Evolutionary conservation across 2,888 invertebrate genomes (phyloP).

Genomic region (Callyntrura sp.): DNA sequence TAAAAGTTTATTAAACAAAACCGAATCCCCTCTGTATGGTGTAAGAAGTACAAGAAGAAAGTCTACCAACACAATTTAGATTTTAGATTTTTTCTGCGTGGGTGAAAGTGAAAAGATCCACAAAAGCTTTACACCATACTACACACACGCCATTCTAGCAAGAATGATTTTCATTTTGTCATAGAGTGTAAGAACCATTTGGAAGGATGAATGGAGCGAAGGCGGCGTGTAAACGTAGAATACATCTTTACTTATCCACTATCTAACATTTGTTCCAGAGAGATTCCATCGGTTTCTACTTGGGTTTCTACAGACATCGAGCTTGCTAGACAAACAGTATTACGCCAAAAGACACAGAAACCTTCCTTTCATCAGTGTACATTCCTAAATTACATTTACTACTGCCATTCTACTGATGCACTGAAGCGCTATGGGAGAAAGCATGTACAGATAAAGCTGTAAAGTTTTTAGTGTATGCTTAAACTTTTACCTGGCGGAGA

Average conservation of each 20-base stretch:
- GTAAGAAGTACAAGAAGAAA: background rate
- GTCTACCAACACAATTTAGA: background rate
- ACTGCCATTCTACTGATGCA: no score
- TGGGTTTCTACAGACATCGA: no score
- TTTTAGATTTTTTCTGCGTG: background rate
- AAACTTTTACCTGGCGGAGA: no score
- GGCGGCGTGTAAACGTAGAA: background rate
- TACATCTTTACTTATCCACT: background rate
- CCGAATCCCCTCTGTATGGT: background rate
- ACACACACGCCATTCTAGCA: background rate
- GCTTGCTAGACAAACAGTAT: no score
- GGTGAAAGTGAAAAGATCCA: constrained; percentile 14
- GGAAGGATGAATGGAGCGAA: constrained; percentile 3
- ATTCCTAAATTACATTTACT: no score
- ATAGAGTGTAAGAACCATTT: background rate
- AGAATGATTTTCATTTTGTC: background rate
- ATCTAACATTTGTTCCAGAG: background rate
- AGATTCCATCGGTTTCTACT: no score
- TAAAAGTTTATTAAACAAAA: constrained; percentile 13
- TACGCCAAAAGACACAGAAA: no score
- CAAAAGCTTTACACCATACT: background rate
- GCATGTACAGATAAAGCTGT: no score
- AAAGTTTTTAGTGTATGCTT: no score
- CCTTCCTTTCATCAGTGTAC: no score
- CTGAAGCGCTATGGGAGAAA: no score